phyloP scores from a whole-genome alignment of 2,888 invertebrate genomes.

The Ptychoptera albimana region DNA sequence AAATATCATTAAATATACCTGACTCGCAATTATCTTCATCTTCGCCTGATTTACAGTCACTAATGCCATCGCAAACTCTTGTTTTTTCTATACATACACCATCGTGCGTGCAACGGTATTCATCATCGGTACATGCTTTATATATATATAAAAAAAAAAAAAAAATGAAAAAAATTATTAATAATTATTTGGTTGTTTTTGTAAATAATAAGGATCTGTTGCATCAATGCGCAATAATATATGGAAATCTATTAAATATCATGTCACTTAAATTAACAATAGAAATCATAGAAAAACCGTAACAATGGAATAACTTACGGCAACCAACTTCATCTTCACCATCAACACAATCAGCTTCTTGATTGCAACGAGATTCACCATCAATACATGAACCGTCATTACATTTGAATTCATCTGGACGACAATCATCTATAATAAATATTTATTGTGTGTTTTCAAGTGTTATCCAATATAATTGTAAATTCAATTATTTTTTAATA shows the following conservation, averaged over 20 bases:
- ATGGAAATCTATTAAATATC: too few relatives aligned
- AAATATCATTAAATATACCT: constrained; percentile 21
- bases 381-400: constrained; percentile 44
- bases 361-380: constrained; percentile 40
- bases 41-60: constrained; percentile 25
- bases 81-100: constrained; percentile 23
- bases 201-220: too few relatives aligned
- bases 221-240: too few relatives aligned
- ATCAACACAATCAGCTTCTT: constrained; percentile 39
- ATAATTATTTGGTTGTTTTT: too few relatives aligned
- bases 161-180: too few relatives aligned
- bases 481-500: constrained; percentile 11
- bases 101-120: constrained; percentile 26
- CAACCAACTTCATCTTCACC: constrained; percentile 45
- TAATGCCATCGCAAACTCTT: constrained; percentile 24
- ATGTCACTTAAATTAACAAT: too few relatives aligned
- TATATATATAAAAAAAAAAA: too few relatives aligned
- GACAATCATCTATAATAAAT: constrained; percentile 25
- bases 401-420: constrained; percentile 44
- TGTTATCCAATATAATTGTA: too few relatives aligned
- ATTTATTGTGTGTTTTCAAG: constrained; percentile 3
- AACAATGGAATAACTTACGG: not conserved
- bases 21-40: constrained; percentile 28
- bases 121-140: constrained; percentile 21
- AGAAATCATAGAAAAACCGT: too few relatives aligned